Base-by-base conservation (phyloP, 1,140 invertebrate genomes). In the Philaenus spumarius region DNA sequence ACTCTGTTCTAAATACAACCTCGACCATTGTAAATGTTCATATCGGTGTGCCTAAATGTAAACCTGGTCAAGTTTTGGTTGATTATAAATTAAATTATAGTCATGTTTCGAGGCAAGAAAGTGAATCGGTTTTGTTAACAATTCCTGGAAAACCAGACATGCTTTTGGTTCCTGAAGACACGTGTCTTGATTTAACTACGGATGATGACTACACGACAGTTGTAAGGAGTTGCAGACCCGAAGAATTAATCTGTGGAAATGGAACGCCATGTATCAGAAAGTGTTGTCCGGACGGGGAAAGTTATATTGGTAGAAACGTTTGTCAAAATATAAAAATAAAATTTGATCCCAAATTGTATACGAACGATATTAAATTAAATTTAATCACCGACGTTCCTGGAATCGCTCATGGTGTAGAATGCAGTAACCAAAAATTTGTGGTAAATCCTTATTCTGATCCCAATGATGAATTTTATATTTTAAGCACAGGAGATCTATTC, bases 181-280 rank as follows among this genome's bases (percentile, higher is more conserved):
- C 60, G 12, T 63, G 62, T 26, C 55, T 63, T 17, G 62, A 63
- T 43, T 46, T 57, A 19, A 17, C 19, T 19, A 60, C 58, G 0
- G 58, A 53, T 17, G 52, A 55, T 14, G 15, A 35, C 7, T 39
- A 54, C n/a, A 23, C 39, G 12, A 24, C 60, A 19, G 59, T 61
- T 4, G 51, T 63, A 9, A 23, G 59, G 9, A 51, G 55, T 15
- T 63, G 62, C 30, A 40, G 55, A 26, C 47, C 46, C 17, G 40
- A 34, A 11, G 35, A 24, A 20, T 14, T 60, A 1, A 34, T 47
- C 7, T 63, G 62, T 26, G 22, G 46, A 15, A 22, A 46, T 1
- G 51, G 48, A 7, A 19, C 47, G 1, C 58, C 56, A 9, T 63
- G 62, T 19, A 54, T 63, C 30, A 46, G 51, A 15, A 63, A 63